Percentiles rank a stretch among this genome's conserved stretches.
Evolutionary conservation across 1,140 invertebrate species (phyloP).

Genomic region (Ostrea edulis): DNA sequence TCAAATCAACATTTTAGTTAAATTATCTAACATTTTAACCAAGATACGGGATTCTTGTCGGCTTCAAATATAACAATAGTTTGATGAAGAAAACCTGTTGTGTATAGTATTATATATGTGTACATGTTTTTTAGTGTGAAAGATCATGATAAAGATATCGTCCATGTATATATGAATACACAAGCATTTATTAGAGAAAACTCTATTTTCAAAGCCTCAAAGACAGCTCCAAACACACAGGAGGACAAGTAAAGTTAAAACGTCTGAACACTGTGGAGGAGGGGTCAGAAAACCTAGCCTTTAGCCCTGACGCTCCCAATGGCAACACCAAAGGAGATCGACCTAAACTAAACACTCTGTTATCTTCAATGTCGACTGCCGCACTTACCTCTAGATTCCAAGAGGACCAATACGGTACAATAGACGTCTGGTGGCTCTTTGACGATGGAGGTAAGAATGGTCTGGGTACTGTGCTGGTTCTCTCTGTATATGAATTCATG

Average conservation of each 20-base stretch:
- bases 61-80: too few species aligned
- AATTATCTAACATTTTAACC: too few species aligned
- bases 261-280: slow-evolving; percentile 56
- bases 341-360: neutral
- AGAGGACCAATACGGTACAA: slow-evolving; percentile 83
- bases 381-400: slow-evolving; percentile 81
- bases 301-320: neutral
- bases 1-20: too few species aligned
- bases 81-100: too few species aligned
- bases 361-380: neutral
- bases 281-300: slow-evolving; percentile 57
- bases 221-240: neutral
- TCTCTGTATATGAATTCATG: neutral
- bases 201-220: neutral
- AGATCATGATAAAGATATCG: too few species aligned
- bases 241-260: slow-evolving; percentile 27
- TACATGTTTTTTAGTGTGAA: too few species aligned
- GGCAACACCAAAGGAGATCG: neutral
- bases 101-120: too few species aligned
- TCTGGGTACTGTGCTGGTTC: neutral
- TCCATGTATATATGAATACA: too few species aligned
- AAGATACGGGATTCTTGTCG: too few species aligned
- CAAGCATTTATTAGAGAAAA: neutral
- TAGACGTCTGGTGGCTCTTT: slow-evolving; percentile 98
- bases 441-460: slow-evolving; percentile 87